Conservation (phyloP, 92 coral and sea anemone genomes). For the Porites rus region DNA sequence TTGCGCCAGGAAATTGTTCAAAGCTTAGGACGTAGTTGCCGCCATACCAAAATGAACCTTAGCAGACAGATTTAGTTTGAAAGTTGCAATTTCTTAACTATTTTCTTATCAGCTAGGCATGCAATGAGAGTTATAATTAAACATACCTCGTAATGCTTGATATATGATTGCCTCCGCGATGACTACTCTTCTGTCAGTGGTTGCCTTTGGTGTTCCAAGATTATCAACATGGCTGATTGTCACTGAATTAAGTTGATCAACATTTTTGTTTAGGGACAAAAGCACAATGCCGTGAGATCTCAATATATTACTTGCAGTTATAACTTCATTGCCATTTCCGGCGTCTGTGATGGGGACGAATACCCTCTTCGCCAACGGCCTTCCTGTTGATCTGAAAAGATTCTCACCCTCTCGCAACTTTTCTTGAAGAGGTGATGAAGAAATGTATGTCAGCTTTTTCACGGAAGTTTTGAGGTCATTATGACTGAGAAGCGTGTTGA, state of each 20-base stretch:
- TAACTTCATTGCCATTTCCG: slow-evolving; percentile 15
- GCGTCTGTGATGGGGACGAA: slow-evolving; percentile 79
- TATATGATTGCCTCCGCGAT: slow-evolving; percentile 73
- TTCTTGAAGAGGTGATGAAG: slow-evolving; percentile 47
- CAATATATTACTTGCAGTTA: slow-evolving; percentile 6
- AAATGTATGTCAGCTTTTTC: slow-evolving; percentile 9
- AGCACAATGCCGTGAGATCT: slow-evolving; percentile 25
- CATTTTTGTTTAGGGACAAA: slow-evolving; percentile 15
- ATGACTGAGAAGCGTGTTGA: slow-evolving; percentile 30
- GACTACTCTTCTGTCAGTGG: slow-evolving; percentile 51
- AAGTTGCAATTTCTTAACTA: too few species aligned
- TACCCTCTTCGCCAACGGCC: slow-evolving; percentile 76
- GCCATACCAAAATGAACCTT: too few species aligned
- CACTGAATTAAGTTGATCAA: slow-evolving; percentile 3
- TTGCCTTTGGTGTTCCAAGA: slow-evolving; percentile 35
- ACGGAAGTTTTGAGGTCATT: slow-evolving; percentile 42
- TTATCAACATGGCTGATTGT: slow-evolving; percentile 30
- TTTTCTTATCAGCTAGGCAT: too few species aligned
- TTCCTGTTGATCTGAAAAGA: slow-evolving; percentile 53
- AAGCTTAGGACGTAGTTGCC: too few species aligned
- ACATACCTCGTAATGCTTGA: slow-evolving; percentile 45
- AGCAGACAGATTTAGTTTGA: too few species aligned
- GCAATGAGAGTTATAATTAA: background rate
- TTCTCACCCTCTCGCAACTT: slow-evolving; percentile 44
- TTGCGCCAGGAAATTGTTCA: too few species aligned